phyloP scores from a whole-genome alignment of 2,113 vertebrate species.

The Syrmaticus mikado region DNA sequence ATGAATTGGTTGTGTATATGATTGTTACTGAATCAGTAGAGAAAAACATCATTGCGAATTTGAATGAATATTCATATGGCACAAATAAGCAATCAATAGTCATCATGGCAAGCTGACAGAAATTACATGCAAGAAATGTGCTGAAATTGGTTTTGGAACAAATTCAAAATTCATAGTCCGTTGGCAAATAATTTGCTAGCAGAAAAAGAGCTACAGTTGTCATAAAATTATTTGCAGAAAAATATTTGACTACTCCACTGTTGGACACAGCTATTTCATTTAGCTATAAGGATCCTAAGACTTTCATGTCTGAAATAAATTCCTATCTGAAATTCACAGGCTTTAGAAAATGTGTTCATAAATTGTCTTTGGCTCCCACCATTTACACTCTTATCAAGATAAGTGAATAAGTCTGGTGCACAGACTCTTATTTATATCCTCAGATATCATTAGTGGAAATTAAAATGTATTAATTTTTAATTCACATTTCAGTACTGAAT shows the following conservation, averaged over 20 bases:
- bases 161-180: constrained; percentile 42
- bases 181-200: constrained; percentile 24
- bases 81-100: constrained; percentile 40
- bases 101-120: constrained; percentile 26
- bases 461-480: not conserved
- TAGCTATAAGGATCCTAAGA: not conserved
- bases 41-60: constrained; percentile 41
- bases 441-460: not conserved
- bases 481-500: not conserved
- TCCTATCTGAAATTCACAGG: not conserved
- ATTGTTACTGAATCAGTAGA: constrained; percentile 41
- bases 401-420: not conserved
- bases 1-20: constrained; percentile 16
- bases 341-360: not conserved
- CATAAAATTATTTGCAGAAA: constrained; percentile 9
- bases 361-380: constrained; percentile 12
- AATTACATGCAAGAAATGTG: constrained; percentile 53
- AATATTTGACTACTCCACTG: not conserved
- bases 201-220: constrained; percentile 35
- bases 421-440: not conserved
- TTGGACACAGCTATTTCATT: not conserved
- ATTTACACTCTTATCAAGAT: constrained; percentile 26
- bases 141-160: constrained; percentile 35
- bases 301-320: constrained; percentile 13
- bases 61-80: constrained; percentile 52